Percentiles rank a stretch among this genome's conserved stretches.
These are phyloP conservation scores for Synergus laeviventris DNA, from an alignment of 2,888 invertebrate genomes.

Conservation along the genomic window DNA sequence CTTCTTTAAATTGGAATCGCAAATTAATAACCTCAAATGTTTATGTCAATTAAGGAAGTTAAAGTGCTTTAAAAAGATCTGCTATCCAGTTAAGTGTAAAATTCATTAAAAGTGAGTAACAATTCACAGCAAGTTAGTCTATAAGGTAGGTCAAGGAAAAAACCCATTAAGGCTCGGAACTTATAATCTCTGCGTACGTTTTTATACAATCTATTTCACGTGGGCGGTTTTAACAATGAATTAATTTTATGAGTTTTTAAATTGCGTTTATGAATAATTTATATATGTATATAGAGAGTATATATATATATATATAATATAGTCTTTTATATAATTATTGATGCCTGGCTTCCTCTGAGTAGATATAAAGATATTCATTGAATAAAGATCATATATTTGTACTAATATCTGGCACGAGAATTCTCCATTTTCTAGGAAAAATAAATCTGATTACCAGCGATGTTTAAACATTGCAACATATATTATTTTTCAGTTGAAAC, in stretches of 20 bases:
- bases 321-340: too few relatives aligned
- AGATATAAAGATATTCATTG: too few relatives aligned
- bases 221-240: too few relatives aligned
- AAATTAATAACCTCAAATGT: not conserved
- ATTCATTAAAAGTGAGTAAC: constrained; percentile 32
- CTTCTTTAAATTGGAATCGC: not conserved
- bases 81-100: constrained; percentile 8
- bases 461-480: not conserved
- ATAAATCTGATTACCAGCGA: too few relatives aligned
- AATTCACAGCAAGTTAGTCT: not conserved
- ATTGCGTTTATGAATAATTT: too few relatives aligned
- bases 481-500: not conserved
- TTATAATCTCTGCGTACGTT: not conserved
- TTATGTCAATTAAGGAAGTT: constrained; percentile 5
- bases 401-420: too few relatives aligned
- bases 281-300: too few relatives aligned
- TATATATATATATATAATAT: too few relatives aligned
- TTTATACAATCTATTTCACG: constrained; percentile 1
- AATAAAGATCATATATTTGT: too few relatives aligned
- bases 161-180: not conserved
- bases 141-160: constrained; percentile 27
- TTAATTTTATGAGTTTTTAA: too few relatives aligned
- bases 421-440: too few relatives aligned
- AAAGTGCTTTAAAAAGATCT: not conserved
- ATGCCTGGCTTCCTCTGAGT: too few relatives aligned